phyloP scores from a whole-genome alignment of 2,113 vertebrate species.

The Caracal caracal region DNA sequence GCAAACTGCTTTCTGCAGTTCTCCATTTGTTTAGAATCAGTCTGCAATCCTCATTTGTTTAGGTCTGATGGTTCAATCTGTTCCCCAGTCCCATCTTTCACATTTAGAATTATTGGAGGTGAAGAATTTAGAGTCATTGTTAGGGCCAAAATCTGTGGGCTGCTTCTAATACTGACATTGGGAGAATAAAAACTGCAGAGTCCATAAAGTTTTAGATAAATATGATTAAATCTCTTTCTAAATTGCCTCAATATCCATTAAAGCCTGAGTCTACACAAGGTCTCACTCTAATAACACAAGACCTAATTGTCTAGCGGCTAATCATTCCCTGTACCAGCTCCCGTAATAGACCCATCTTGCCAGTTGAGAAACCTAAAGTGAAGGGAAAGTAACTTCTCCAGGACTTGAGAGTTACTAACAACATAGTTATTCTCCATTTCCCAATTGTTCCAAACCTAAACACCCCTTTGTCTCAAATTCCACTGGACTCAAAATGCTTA shows the following conservation, averaged over 20 bases:
- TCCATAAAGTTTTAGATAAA: neutral
- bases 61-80: neutral
- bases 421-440: neutral
- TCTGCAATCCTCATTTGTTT: neutral
- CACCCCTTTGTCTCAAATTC: neutral
- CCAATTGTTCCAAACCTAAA: neutral
- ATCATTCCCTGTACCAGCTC: neutral
- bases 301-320: neutral
- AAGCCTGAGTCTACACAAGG: neutral
- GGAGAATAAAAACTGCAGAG: neutral
- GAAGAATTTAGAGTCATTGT: neutral
- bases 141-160: neutral
- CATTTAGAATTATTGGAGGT: neutral
- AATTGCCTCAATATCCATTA: neutral
- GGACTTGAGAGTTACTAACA: neutral
- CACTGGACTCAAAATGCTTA: neutral
- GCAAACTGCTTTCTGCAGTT: neutral
- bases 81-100: neutral
- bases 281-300: neutral
- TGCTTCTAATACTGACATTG: neutral
- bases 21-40: neutral
- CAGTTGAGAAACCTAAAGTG: neutral
- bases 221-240: neutral
- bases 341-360: neutral
- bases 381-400: neutral